These are phyloP conservation scores for Gymnoscopelus braueri DNA, from an alignment of 2,797 vertebrate genomes.

Conservation along the genomic window DNA sequence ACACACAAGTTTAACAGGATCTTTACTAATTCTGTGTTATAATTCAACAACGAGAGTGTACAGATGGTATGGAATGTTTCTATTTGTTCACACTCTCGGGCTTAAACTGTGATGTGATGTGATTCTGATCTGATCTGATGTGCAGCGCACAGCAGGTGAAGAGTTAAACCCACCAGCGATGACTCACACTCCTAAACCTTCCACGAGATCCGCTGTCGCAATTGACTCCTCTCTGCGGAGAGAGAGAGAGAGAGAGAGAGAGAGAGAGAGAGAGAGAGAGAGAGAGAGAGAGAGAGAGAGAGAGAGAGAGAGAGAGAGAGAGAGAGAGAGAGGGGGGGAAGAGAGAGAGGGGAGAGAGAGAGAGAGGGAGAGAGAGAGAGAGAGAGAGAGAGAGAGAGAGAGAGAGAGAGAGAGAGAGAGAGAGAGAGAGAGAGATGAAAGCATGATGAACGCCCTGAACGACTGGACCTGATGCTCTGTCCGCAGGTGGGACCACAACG, in stretches of 20 bases:
- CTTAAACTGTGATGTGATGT: too few species aligned
- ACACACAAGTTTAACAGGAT: too few species aligned
- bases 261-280: background rate
- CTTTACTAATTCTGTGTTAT: too few species aligned
- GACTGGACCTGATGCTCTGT: too few species aligned
- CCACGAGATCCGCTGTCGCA: conserved; percentile 74
- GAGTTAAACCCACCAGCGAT: conserved; percentile 80
- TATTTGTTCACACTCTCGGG: too few species aligned
- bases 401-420: conserved; percentile 33
- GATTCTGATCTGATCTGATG: background rate
- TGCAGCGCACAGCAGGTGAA: conserved; percentile 34
- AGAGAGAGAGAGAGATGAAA: conserved; percentile 35
- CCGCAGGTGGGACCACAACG: background rate
- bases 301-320: background rate
- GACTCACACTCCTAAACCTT: conserved; percentile 79
- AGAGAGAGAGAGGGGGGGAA: too few species aligned
- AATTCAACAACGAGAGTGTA: too few species aligned
- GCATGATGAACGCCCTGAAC: too few species aligned
- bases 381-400: background rate
- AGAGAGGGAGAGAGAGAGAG: conserved; percentile 7
- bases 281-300: background rate
- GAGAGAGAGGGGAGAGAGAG: background rate
- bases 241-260: conserved; percentile 54
- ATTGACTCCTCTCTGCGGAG: conserved; percentile 51
- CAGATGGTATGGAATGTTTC: too few species aligned